Conservation (phyloP, 1,140 invertebrate genomes). For the Drosophila kohkoa region DNA sequence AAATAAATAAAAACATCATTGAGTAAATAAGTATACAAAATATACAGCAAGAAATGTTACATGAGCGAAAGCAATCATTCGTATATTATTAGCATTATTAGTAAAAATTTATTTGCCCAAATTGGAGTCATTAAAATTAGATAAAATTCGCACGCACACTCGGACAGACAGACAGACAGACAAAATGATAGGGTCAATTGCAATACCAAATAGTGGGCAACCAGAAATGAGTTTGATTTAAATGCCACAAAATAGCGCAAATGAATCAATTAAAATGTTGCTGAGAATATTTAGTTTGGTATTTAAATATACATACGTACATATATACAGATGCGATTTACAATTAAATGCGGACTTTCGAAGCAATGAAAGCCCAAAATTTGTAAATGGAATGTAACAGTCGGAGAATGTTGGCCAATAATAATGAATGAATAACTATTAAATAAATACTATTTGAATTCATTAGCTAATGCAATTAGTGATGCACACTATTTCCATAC, state of each 20-base stretch:
- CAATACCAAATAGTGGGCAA: conserved; percentile 45
- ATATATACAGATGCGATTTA: conserved; percentile 36
- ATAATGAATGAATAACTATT: conserved; percentile 62
- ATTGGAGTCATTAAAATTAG: conserved; percentile 47
- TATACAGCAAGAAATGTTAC: background rate
- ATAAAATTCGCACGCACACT: conserved; percentile 35
- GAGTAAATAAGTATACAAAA: background rate
- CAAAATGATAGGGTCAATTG: conserved; percentile 24
- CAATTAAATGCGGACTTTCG: conserved; percentile 55
- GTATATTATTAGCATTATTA: conserved; percentile 7
- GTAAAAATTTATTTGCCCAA: conserved; percentile 5
- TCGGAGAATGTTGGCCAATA: conserved; percentile 51
- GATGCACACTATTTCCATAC: conserved; percentile 34
- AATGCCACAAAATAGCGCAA: conserved; percentile 58
- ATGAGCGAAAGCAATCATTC: background rate
- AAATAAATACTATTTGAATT: conserved; percentile 74
- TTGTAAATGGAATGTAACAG: conserved; percentile 46
- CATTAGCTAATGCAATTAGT: conserved; percentile 78
- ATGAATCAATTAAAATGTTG: conserved; percentile 51
- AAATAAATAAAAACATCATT: background rate
- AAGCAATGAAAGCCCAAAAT: conserved; percentile 33
- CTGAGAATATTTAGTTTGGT: conserved; percentile 47
- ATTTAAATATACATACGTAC: conserved; percentile 45
- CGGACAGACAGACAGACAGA: no score
- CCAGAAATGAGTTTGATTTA: conserved; percentile 69